phyloP scores from a whole-genome alignment of 2,797 vertebrate species.

The Buphagus erythrorhynchus region DNA sequence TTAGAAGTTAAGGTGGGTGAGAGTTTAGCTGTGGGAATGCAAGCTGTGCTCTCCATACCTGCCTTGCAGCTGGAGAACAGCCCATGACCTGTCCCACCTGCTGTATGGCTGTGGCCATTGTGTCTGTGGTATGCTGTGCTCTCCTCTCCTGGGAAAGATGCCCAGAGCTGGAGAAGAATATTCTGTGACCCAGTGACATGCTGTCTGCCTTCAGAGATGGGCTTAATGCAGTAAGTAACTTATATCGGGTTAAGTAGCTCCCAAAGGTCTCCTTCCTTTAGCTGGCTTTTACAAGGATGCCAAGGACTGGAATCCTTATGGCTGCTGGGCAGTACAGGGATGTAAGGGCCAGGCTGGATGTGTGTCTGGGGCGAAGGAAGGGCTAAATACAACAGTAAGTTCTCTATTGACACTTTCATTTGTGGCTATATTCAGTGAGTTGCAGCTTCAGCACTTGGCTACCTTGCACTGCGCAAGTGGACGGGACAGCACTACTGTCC shows the following conservation, averaged over 20 bases:
- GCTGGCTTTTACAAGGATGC: not conserved
- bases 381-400: not conserved
- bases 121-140: not conserved
- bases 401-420: not conserved
- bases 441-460: slow-evolving; percentile 61
- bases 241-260: not conserved
- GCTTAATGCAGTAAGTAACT: not conserved
- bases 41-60: not conserved
- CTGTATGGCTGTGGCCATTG: not conserved
- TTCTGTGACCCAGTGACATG: not conserved
- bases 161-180: not conserved
- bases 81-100: not conserved
- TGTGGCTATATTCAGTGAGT: not conserved
- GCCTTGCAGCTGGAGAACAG: not conserved
- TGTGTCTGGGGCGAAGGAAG: not conserved
- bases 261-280: not conserved
- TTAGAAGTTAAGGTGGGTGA: not conserved
- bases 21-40: not conserved
- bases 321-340: not conserved
- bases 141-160: not conserved
- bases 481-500: not conserved
- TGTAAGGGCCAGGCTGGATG: not conserved
- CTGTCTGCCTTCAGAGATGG: not conserved
- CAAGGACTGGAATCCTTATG: not conserved
- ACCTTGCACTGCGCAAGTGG: not conserved